Base-by-base conservation (phyloP, 92 coral and sea anemone genomes). In the Blastomussa wellsi region DNA sequence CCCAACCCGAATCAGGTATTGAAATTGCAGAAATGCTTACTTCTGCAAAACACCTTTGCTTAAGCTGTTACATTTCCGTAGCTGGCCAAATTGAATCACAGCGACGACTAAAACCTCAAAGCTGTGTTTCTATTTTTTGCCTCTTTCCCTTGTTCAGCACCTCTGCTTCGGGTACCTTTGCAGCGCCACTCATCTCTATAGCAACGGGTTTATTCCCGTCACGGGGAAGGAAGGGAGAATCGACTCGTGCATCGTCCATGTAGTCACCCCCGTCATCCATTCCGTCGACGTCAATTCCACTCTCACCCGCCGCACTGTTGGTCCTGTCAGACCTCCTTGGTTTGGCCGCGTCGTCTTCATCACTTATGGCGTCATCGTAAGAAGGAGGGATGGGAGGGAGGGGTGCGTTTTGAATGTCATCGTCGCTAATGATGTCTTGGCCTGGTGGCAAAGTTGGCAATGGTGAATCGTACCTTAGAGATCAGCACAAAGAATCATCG, bases 381-480 rank as follows among this genome's bases (percentile, higher is more conserved):
- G 85, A 41, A 7, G 94, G 94, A 26, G 94, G 94, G 82, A 53
- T 70, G 77, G 82, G 77, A 65, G 82, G 88, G 17, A 84, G 76
- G 38, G 88, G 82, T 1, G 72, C 74, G 19, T 32, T 65, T 5
- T 79, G 82, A 6, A 77, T 77, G 17, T 77, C 88, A 3, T 85
- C 83, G 77, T 77, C 83, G 22, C 77, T 76, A 67, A 64, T 65
- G 52, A 33, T 12, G 24, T 47, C 26, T 15, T 31, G 88, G 26
- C 77, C 37, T 32, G 83, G 82, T 37, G 88, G 88, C 77, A 68
- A 29, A 26, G 69, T 35, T 17, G 88, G 88, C 53, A 85, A 68
- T 12, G 88, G 88, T 7, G 82, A 76, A 39, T 66, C 76, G 77
- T 85, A 85, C 64, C 88, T 85, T 14, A 37, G 38, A 67, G 35